Percentiles rank a stretch among this genome's conserved stretches.
phyloP scores from a whole-genome alignment of 2,888 invertebrate species.

The Pyrrhosoma nymphula region DNA sequence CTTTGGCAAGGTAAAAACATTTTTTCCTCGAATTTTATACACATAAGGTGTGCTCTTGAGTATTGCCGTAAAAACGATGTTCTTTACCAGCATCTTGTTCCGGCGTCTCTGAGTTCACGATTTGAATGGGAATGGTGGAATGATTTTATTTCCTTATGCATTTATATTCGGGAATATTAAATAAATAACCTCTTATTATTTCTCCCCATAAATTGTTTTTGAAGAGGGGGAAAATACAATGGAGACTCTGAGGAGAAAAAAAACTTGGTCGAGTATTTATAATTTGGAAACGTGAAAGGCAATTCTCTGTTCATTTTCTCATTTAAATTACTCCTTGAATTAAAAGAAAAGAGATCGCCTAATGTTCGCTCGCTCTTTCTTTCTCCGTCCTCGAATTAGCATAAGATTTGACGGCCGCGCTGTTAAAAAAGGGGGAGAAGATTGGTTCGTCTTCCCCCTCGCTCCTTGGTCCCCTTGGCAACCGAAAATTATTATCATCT shows the following conservation, averaged over 20 bases:
- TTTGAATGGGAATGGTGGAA: background rate
- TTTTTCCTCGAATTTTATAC: too few relatives aligned
- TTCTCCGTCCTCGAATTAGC: background rate
- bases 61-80: background rate
- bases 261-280: background rate
- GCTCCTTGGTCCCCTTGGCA: background rate
- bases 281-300: background rate
- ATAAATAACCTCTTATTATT: background rate
- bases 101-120: background rate
- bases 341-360: background rate
- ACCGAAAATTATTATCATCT: constrained; percentile 4
- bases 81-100: background rate
- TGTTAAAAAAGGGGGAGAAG: background rate
- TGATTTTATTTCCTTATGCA: background rate
- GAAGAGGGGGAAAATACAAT: background rate
- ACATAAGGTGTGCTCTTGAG: too few relatives aligned
- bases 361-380: background rate
- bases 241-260: background rate
- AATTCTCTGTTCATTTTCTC: background rate
- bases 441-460: background rate
- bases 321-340: constrained; percentile 7
- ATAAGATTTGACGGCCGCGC: constrained; percentile 3
- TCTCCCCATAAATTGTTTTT: background rate
- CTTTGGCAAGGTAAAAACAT: too few relatives aligned
- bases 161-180: background rate